phyloP scores from a whole-genome alignment of 2,797 vertebrate species.

The Manis crassicaudata region DNA sequence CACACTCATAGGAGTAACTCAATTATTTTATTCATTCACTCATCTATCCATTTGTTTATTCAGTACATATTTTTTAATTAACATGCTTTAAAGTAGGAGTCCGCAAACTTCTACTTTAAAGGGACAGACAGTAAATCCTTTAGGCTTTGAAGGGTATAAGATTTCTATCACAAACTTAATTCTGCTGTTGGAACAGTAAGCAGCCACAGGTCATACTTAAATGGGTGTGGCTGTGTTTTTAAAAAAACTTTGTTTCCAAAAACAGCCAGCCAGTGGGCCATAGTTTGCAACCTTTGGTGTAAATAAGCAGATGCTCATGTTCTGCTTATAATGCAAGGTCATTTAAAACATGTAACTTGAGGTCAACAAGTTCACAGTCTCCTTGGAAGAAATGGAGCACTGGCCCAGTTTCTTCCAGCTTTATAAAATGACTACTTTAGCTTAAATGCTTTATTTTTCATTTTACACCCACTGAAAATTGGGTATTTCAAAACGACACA shows the following conservation, averaged over 20 bases:
- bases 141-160: neutral
- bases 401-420: neutral
- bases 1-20: neutral
- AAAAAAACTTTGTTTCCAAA: constrained; percentile 10
- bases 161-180: neutral
- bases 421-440: neutral
- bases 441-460: neutral
- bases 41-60: neutral
- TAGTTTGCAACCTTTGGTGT: neutral
- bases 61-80: neutral
- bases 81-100: neutral
- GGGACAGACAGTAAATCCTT: neutral
- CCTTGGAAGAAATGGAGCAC: neutral
- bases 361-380: neutral
- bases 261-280: neutral
- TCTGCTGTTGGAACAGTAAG: neutral
- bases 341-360: neutral
- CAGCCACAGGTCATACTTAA: neutral
- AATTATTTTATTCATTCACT: neutral
- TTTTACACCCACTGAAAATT: neutral
- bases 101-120: neutral
- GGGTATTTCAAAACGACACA: neutral
- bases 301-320: neutral
- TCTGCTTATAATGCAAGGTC: neutral
- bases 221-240: neutral